Percentiles rank a stretch among this genome's conserved stretches.
These are phyloP conservation scores for Melanotaenia maccullochi DNA, from an alignment of 2,797 vertebrate genomes.

Conservation along the genomic window DNA sequence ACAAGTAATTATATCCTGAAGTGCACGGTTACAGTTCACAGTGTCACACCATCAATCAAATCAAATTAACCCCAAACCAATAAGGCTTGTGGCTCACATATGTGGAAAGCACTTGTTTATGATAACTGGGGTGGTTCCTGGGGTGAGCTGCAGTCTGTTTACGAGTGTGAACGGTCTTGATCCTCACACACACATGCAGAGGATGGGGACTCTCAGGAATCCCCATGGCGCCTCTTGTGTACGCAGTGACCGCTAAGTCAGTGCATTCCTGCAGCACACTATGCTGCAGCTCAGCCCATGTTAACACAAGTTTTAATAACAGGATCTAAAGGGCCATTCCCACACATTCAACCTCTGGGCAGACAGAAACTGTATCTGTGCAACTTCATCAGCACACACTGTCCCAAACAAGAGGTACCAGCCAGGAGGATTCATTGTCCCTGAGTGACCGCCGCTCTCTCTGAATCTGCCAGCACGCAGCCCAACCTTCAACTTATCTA, in stretches of 20 bases:
- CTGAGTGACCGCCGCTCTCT: conserved; percentile 33
- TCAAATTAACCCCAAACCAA: conserved; percentile 30
- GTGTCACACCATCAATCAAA: conserved; percentile 60
- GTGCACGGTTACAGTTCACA: conserved; percentile 28
- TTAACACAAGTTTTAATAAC: conserved; percentile 44
- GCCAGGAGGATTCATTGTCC: conserved; percentile 45
- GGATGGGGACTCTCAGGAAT: conserved; percentile 50
- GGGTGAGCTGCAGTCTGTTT: conserved; percentile 19
- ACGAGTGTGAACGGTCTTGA: conserved; percentile 19
- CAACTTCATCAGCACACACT: conserved; percentile 24
- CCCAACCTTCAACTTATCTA: conserved; percentile 56
- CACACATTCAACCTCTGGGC: conserved; percentile 22
- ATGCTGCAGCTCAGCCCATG: conserved; percentile 26
- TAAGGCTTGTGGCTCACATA: conserved; percentile 9
- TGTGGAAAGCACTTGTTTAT: conserved; percentile 20
- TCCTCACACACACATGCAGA: conserved; percentile 12
- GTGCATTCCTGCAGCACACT: conserved; percentile 60
- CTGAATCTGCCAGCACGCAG: conserved; percentile 44
- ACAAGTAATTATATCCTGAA: conserved; percentile 5
- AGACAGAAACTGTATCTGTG: conserved; percentile 1
- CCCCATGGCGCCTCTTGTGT: conserved; percentile 60
- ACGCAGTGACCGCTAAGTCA: conserved; percentile 45
- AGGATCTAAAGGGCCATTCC: conserved; percentile 28
- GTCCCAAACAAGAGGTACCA: conserved; percentile 24
- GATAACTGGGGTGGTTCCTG: conserved; percentile 14